Percentiles rank a stretch among this genome's conserved stretches.
Conservation (phyloP, 2,888 invertebrate genomes). For the Noctua comes region DNA sequence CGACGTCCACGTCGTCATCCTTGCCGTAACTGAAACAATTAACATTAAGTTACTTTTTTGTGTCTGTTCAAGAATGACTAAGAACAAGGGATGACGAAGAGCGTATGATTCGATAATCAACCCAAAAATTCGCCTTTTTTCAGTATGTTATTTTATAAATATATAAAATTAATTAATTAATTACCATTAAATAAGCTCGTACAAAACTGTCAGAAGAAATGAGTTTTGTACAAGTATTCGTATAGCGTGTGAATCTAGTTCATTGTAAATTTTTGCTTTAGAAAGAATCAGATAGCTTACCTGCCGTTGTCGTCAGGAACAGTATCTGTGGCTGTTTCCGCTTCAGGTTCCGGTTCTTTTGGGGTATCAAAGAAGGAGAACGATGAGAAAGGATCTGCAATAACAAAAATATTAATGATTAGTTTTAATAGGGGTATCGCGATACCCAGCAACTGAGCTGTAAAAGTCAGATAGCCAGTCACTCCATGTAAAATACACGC, state of each 20-base stretch:
- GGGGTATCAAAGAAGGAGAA: not conserved
- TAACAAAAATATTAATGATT: not conserved
- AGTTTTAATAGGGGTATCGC: not conserved
- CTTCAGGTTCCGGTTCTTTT: conserved; percentile 20
- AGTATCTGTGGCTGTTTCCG: conserved; percentile 37
- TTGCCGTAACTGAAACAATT: conserved; percentile 73
- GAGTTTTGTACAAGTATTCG: not conserved
- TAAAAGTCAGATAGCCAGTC: not conserved
- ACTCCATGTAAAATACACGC: no score
- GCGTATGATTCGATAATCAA: not conserved
- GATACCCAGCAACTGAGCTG: not conserved
- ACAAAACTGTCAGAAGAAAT: not conserved
- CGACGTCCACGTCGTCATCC: conserved; percentile 74
- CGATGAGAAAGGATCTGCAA: conserved; percentile 17
- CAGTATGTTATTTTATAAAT: not conserved
- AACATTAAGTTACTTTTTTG: not conserved
- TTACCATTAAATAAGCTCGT: not conserved
- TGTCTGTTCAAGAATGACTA: not conserved
- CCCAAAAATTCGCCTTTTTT: not conserved
- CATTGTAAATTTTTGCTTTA: not conserved
- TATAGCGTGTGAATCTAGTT: not conserved
- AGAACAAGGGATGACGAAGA: not conserved
- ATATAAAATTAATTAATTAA: not conserved
- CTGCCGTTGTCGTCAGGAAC: conserved; percentile 26
- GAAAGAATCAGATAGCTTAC: conserved; percentile 5